Base-by-base conservation (phyloP, 2,113 vertebrate species). In the Gambusia affinis region DNA sequence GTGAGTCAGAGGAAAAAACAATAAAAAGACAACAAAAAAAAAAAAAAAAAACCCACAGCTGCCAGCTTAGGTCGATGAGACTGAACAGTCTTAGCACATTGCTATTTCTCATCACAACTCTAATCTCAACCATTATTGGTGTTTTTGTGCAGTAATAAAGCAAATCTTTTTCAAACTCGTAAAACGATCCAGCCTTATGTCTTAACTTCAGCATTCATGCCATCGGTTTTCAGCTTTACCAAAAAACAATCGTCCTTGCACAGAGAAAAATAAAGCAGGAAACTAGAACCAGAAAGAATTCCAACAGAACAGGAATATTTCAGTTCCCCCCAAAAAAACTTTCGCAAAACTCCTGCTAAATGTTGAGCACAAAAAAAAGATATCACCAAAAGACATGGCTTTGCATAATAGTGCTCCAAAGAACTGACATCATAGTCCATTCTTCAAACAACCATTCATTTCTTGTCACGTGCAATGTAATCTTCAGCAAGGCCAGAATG, bases 71-170 rank as follows among this genome's bases (percentile, higher is more conserved):
- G 79, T 81, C 39, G 39, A 51, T 69, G 65, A 75, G 66, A 64
- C 57, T 44, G 73, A 47, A n/a, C 15, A 57, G 39, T 6, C 39
- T 62, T 3, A 66, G 63, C 3, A 70, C 27, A 1, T 1, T 10
- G n/a, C 28, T 67, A 39, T 37, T 72, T 69, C 47, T 78, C 37
- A 72, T 70, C 67, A 65, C 44, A 60, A 30, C 54, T 76, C 27
- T 80, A 72, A 89, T 77, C 42, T 74, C 57, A 66, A 63, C 62
- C 30, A 76, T 79, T 70, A 75, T 19, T 63, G 35, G 22, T 73
- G 44, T 72, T 87, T 79, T 83, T 73, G 67, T 73, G n/a, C 8
- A 22, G 72, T 72, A 79, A 75, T 61, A n/a, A 30, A 83, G 24
- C 33, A 78, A 84, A 79, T 72, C 75, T 70, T 44, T 74, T 71